These are phyloP conservation scores for Calonectris borealis DNA, from an alignment of 2,113 vertebrate species.

Conservation along the genomic window DNA sequence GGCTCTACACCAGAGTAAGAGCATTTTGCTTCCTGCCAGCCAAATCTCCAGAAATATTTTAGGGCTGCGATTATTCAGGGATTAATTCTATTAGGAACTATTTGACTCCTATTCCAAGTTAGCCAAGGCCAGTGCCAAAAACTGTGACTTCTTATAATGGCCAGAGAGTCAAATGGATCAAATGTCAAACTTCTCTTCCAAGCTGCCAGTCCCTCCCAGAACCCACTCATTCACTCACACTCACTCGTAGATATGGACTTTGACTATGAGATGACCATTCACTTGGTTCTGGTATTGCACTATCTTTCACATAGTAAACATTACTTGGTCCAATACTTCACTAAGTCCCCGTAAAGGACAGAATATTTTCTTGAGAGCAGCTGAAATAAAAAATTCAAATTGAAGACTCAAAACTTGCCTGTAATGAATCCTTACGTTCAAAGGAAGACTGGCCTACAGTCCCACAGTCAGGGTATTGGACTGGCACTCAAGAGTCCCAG, in stretches of 20 bases:
- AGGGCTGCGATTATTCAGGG: neutral
- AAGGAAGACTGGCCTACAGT: neutral
- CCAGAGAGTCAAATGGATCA: neutral
- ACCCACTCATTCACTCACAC: neutral
- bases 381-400: neutral
- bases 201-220: neutral
- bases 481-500: neutral
- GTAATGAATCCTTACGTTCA: neutral
- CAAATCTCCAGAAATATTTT: conserved; percentile 1
- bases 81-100: neutral
- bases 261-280: neutral
- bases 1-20: neutral
- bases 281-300: neutral
- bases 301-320: neutral
- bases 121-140: neutral
- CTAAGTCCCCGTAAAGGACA: neutral
- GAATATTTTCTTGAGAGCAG: neutral
- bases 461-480: neutral
- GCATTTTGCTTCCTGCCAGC: neutral
- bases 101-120: neutral
- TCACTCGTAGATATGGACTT: neutral
- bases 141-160: neutral
- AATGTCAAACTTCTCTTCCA: neutral
- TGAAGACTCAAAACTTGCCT: neutral
- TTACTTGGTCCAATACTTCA: neutral